phyloP scores from a whole-genome alignment of 2,888 invertebrate genomes.

The Hoplodrina ambigua region DNA sequence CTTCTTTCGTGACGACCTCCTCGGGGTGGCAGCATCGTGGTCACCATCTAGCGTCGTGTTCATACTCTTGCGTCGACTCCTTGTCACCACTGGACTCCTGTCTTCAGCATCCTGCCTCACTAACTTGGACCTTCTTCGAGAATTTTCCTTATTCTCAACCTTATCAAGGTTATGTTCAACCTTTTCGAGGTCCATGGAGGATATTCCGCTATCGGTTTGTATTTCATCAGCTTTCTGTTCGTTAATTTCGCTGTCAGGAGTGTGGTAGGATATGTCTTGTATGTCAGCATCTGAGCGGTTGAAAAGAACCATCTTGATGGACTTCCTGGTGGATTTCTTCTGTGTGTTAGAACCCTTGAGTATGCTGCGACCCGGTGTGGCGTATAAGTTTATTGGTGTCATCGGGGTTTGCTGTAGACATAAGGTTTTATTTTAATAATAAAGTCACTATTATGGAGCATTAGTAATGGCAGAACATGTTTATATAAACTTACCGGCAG shows the following conservation, averaged over 20 bases:
- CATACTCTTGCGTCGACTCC: slow-evolving; percentile 75
- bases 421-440: not conserved
- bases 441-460: not conserved
- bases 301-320: slow-evolving; percentile 82
- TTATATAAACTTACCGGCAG: slow-evolving; percentile 71
- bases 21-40: slow-evolving; percentile 46
- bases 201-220: slow-evolving; percentile 61
- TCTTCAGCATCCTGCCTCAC: slow-evolving; percentile 75
- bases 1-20: slow-evolving; percentile 66
- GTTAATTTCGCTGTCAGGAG: slow-evolving; percentile 34
- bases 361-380: slow-evolving; percentile 84
- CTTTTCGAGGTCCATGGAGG: slow-evolving; percentile 66
- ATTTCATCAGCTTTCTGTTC: slow-evolving; percentile 25
- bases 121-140: slow-evolving; percentile 67
- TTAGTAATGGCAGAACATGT: not conserved
- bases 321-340: slow-evolving; percentile 78
- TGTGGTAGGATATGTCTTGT: slow-evolving; percentile 44
- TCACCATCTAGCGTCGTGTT: slow-evolving; percentile 56
- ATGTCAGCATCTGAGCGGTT: slow-evolving; percentile 67
- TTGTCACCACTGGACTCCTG: slow-evolving; percentile 71
- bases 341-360: slow-evolving; percentile 74
- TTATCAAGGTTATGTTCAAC: slow-evolving; percentile 69
- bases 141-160: slow-evolving; percentile 71
- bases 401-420: slow-evolving; percentile 70
- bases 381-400: slow-evolving; percentile 71